These are phyloP conservation scores for Notarius lentiginosus DNA, from an alignment of 2,113 vertebrate genomes.

Conservation along the genomic window DNA sequence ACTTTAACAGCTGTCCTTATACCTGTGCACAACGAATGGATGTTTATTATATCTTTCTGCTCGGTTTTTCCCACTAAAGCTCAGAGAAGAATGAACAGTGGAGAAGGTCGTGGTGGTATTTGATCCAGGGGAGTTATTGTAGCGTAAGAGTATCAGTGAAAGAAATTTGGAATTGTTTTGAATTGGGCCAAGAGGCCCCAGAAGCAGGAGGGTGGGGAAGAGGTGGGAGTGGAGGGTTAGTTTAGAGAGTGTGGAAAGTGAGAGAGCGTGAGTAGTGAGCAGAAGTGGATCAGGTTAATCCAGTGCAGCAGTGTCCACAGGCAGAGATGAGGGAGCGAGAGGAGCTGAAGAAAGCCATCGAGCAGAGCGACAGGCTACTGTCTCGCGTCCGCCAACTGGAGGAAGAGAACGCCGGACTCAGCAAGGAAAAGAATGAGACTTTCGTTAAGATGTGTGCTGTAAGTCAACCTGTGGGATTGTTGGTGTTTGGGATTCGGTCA, in stretches of 20 bases:
- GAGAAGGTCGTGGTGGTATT: slow-evolving; percentile 7
- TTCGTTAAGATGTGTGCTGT: slow-evolving; percentile 64
- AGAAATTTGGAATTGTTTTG: slow-evolving; percentile 50
- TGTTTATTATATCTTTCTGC: slow-evolving; percentile 29
- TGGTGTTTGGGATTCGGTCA: slow-evolving; percentile 2
- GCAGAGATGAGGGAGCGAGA: slow-evolving; percentile 71
- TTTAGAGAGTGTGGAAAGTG: slow-evolving; percentile 46
- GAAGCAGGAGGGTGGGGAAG: slow-evolving; percentile 39
- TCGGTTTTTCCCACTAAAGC: background rate
- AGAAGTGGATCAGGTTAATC: slow-evolving; percentile 56
- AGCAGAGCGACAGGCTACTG: slow-evolving; percentile 67
- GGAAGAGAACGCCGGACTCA: slow-evolving; percentile 63
- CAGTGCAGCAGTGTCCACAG: slow-evolving; percentile 51
- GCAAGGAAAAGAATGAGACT: slow-evolving; percentile 64
- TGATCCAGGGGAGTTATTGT: slow-evolving; percentile 44
- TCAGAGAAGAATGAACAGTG: background rate
- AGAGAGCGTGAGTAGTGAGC: slow-evolving; percentile 52
- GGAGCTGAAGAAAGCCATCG: slow-evolving; percentile 69
- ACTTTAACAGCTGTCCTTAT: slow-evolving; percentile 41
- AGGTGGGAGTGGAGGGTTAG: slow-evolving; percentile 39
- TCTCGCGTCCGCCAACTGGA: slow-evolving; percentile 64
- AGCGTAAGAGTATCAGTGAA: slow-evolving; percentile 38
- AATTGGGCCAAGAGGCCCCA: slow-evolving; percentile 40
- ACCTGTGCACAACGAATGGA: slow-evolving; percentile 26
- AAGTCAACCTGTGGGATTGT: slow-evolving; percentile 53